Evolutionary conservation across 2,113 vertebrate genomes (phyloP).

Genomic region (Reinhardtius hippoglossoides): DNA sequence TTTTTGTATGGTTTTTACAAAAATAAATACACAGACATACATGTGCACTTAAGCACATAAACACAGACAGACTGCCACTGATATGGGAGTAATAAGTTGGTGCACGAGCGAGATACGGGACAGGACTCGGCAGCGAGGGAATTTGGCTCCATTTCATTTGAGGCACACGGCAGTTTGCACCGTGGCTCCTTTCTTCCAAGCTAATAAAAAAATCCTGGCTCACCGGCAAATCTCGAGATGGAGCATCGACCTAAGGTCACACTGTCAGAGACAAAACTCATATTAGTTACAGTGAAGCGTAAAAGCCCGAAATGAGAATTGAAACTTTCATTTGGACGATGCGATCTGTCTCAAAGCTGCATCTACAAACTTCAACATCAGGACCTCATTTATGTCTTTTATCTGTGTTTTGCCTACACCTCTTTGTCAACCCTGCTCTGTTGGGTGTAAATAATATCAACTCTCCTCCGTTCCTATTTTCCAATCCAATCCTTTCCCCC

Average conservation of each 20-base stretch:
- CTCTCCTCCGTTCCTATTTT: conserved; percentile 12
- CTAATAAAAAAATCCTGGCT: conserved; percentile 52
- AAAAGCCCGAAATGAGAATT: conserved; percentile 31
- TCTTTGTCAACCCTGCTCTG: neutral
- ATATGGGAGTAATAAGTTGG: conserved; percentile 27
- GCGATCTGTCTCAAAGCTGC: conserved; percentile 11
- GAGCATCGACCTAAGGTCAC: conserved; percentile 51
- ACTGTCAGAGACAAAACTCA: conserved; percentile 51
- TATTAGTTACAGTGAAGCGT: conserved; percentile 28
- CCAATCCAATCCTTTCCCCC: neutral
- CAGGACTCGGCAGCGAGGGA: conserved; percentile 1
- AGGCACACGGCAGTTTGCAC: conserved; percentile 39
- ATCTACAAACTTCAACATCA: conserved; percentile 16
- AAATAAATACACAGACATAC: conserved; percentile 1
- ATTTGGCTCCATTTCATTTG: conserved; percentile 56
- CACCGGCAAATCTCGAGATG: conserved; percentile 28
- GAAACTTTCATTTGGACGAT: conserved; percentile 32
- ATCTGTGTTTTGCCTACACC: neutral
- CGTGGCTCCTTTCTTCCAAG: conserved; percentile 36
- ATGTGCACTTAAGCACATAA: conserved; percentile 13
- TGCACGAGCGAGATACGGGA: conserved; percentile 21
- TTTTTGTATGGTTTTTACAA: neutral
- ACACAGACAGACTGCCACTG: neutral
- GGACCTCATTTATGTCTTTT: neutral
- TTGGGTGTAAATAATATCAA: conserved; percentile 17